Base-by-base conservation (phyloP, 2,888 invertebrate species). In the Dorcus hopei region DNA sequence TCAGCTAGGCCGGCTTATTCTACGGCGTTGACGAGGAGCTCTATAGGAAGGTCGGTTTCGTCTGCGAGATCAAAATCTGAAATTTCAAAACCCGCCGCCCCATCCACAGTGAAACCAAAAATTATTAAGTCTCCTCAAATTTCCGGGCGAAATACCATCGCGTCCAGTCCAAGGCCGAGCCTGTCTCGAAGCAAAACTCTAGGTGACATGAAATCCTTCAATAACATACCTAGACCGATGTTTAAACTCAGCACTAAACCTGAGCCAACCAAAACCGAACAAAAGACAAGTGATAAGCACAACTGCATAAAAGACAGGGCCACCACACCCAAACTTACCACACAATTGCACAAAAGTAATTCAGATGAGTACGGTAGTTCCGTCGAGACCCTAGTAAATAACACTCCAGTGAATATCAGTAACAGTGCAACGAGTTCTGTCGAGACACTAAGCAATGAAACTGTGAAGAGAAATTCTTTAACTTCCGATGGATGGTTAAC, bases 401-500 rank as follows among this genome's bases (percentile, higher is more conserved):
- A 75, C 61, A 71, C 67, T 4, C 67, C 68, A 3, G 59, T 63
- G 19, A 70, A 73, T 59, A 73, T 74, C 0, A 72, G 68, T 50
- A 75, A 77, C 60, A 75, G 75, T 52, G 74, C 78, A 60, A 82
- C 82, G 38, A 83, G 84, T 69, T 85, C 85, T 43, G 79, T 81
- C 0, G 85, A 85, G 71, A 85, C 85, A 1, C 76, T 85, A 16
- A 81, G 83, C 0, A 79, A 78, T 42, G 84, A 85, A 72, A 81
- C 82, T 51, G 74, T 82, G 9, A 81, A 81, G 60, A 70, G 62
- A 40, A 70, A 69, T 9, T 52, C 59, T 16, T 48, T 61, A 42
- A 62, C 68, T n/a, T 58, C 73, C 42, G 91, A 91, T 66, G 96
- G 95, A 0, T 96, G 95, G 96, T 84, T 94, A 63, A 95, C 92